These are phyloP conservation scores for Andinoacara biseriatus DNA, from an alignment of 2,113 vertebrate species.

Conservation along the genomic window DNA sequence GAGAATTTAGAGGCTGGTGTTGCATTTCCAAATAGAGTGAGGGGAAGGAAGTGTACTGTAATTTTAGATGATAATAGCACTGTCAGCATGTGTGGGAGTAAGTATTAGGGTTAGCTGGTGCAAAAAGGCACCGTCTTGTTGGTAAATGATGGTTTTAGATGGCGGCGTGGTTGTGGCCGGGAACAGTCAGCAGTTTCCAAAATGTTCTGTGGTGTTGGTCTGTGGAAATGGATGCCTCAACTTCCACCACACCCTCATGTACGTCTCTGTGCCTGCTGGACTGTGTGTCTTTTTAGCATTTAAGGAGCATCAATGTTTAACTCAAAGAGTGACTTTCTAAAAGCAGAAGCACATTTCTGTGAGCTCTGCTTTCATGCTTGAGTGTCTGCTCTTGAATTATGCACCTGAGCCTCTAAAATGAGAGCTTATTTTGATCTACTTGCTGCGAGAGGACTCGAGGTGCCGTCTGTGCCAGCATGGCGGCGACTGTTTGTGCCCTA, in stretches of 20 bases:
- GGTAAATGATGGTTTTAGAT: conserved; percentile 60
- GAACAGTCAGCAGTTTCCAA: conserved; percentile 72
- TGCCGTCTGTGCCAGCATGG: conserved; percentile 54
- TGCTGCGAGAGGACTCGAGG: background rate
- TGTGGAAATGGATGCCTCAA: conserved; percentile 50
- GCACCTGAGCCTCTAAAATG: conserved; percentile 30
- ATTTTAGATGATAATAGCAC: conserved; percentile 58
- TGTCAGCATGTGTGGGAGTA: conserved; percentile 59
- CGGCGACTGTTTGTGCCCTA: conserved; percentile 49
- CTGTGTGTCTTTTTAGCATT: conserved; percentile 17
- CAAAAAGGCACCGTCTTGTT: conserved; percentile 53
- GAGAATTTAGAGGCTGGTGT: conserved; percentile 10
- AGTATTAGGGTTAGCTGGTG: conserved; percentile 57
- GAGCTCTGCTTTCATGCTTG: conserved; percentile 10
- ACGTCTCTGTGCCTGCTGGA: conserved; percentile 15
- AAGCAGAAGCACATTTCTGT: background rate
- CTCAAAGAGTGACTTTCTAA: conserved; percentile 1
- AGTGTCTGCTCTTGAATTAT: conserved; percentile 39
- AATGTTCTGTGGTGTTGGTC: conserved; percentile 66
- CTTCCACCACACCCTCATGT: conserved; percentile 61
- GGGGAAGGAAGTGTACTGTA: conserved; percentile 35
- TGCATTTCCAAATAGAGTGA: conserved; percentile 25
- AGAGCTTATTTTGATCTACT: background rate
- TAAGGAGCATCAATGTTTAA: conserved; percentile 6
- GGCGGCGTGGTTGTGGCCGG: conserved; percentile 49